Base-by-base conservation (phyloP, 2,113 vertebrate species). In the Semnopithecus entellus region DNA sequence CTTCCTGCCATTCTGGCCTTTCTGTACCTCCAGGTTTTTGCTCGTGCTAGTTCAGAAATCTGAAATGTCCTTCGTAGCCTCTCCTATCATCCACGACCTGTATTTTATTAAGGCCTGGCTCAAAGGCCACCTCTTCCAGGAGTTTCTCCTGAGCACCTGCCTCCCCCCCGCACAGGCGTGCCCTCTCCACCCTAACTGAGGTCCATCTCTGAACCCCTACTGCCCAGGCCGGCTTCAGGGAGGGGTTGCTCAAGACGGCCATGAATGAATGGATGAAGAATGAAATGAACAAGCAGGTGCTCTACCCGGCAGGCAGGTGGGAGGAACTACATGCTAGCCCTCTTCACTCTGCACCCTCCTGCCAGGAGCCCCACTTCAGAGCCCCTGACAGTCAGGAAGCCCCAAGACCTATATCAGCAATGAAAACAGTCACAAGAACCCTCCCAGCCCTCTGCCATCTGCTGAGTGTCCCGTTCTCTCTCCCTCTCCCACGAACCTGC, bases 31-130 rank as follows among this genome's bases (percentile, higher is more conserved):
- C 5, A 35, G 43, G 38, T 2, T 48, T 48, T 40, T 23, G 72
- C 59, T 45, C 4, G 0, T 45, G 32, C 45, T 17, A 0, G 35
- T 25, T 52, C 23, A 48, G 57, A 20, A 27, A 4, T 38, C 70
- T 2, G 18, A 20, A 38, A 59, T 0, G 18, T 32, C 80, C 59
- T 88, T 84, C 35, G 84, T 3, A 23, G 64, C 13, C 27, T 82
- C 73, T 16, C 70, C 32, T 30, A 0, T 20, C 35, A 5, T 23
- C 48, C 64, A 18, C 0, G 5, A 9, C 38, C 20, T 1, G 1
- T 20, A 50, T 4, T 16, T 35, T n/a, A 16, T 5, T 14, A 59
- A 92, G 78, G 25, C 27, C 83, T 32, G 18, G 48, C 64, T 43
- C 50, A 20, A 43, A 48, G 70, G 79, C 59, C 59, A 4, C 55